phyloP scores from a whole-genome alignment of 2,888 invertebrate genomes.

The Ormyrus nitidulus region DNA sequence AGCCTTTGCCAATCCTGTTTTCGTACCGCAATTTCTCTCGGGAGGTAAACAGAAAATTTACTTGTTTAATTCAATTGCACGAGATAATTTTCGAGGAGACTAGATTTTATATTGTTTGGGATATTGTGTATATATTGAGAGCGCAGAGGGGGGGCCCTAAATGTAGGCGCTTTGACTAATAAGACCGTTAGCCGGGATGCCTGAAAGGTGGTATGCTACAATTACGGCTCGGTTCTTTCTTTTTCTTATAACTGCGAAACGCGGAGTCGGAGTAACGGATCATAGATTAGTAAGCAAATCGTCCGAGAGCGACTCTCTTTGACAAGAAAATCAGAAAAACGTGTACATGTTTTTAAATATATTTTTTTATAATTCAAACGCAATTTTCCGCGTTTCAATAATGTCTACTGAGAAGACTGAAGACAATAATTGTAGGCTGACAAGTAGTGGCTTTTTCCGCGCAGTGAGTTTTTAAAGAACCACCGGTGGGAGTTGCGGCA shows the following conservation, averaged over 20 bases:
- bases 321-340: no score
- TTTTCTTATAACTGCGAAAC: slow-evolving; percentile 31
- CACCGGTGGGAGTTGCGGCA: no score
- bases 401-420: no score
- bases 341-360: no score
- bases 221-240: slow-evolving; percentile 10
- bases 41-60: slow-evolving; percentile 64
- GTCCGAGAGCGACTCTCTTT: neutral
- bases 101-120: neutral
- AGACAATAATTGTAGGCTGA: no score
- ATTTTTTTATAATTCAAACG: no score
- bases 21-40: slow-evolving; percentile 70
- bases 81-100: no score
- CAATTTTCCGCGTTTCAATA: no score
- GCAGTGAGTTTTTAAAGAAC: no score
- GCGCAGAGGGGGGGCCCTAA: neutral
- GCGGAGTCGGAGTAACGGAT: slow-evolving; percentile 23
- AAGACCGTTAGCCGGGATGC: slow-evolving; percentile 32
- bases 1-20: slow-evolving; percentile 67
- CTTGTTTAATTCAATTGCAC: no score
- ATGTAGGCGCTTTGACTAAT: neutral
- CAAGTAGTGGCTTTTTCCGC: no score
- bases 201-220: slow-evolving; percentile 10
- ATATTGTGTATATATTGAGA: slow-evolving; percentile 10
- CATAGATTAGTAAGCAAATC: slow-evolving; percentile 16